Percentiles rank a stretch among this genome's conserved stretches.
These are phyloP conservation scores for Drosophila flavopinicola DNA, from an alignment of 2,888 invertebrate species.

Conservation along the genomic window DNA sequence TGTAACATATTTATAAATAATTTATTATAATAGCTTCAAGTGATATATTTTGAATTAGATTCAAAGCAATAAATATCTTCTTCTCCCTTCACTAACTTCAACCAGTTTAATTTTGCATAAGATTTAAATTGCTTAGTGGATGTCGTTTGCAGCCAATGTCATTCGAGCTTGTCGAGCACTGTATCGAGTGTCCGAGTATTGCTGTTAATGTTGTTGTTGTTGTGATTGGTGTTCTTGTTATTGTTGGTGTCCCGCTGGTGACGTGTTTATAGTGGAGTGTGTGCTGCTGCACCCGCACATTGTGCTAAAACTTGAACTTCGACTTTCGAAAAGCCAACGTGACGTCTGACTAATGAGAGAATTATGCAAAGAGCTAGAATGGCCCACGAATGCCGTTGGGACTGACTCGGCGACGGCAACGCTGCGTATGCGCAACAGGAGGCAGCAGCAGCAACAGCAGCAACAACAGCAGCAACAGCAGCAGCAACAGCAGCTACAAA, in stretches of 20 bases:
- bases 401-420: constrained; percentile 37
- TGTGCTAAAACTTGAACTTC: constrained; percentile 69
- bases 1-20: background rate
- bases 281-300: constrained; percentile 58
- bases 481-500: constrained; percentile 20
- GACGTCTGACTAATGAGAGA: constrained; percentile 71
- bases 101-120: background rate
- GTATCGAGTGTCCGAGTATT: constrained; percentile 14
- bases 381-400: constrained; percentile 49
- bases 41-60: background rate
- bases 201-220: background rate
- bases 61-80: background rate
- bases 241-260: constrained; percentile 27
- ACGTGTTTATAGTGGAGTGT: constrained; percentile 36
- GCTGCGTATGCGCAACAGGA: constrained; percentile 56
- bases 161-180: constrained; percentile 6
- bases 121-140: background rate
- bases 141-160: constrained; percentile 27
- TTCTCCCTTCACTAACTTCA: background rate
- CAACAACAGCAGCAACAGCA: constrained; percentile 15
- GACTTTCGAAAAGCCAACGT: constrained; percentile 66
- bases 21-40: background rate
- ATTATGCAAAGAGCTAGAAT: constrained; percentile 74
- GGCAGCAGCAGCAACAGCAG: constrained; percentile 18
- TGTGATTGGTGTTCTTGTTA: constrained; percentile 6